These are phyloP conservation scores for Trematocara marginatum DNA, from an alignment of 2,113 vertebrate genomes.

Conservation along the genomic window DNA sequence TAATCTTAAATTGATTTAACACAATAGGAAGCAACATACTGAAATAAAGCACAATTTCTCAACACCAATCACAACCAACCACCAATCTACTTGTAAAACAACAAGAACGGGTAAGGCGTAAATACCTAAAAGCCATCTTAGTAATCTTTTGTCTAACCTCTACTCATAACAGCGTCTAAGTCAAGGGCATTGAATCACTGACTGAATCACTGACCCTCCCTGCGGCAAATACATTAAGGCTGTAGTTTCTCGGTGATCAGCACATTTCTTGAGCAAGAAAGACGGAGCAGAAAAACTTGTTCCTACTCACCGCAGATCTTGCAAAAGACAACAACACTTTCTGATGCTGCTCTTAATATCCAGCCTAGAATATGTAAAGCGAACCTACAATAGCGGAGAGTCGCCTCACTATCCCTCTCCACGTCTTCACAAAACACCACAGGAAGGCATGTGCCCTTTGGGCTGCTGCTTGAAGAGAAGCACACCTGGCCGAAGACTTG, in stretches of 20 bases:
- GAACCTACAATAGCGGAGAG: not conserved
- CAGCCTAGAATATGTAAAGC: not conserved
- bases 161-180: not conserved
- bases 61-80: not conserved
- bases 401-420: not conserved
- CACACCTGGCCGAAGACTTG: slow-evolving; percentile 29
- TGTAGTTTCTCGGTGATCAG: not conserved
- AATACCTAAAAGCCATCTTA: not conserved
- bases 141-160: not conserved
- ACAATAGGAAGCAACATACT: not conserved
- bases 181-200: not conserved
- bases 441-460: not conserved
- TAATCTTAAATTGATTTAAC: not conserved
- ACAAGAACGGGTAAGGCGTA: rapidly evolving
- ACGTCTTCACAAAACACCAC: not conserved
- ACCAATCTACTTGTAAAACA: not conserved
- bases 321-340: slow-evolving; percentile 11
- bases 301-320: not conserved
- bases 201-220: not conserved
- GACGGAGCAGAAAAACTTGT: not conserved
- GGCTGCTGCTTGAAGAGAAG: not conserved
- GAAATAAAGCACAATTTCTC: not conserved
- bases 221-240: not conserved
- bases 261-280: not conserved
- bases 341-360: not conserved